Evolutionary conservation across 2,113 vertebrate species (phyloP).

Genomic region (Columbina picui): DNA sequence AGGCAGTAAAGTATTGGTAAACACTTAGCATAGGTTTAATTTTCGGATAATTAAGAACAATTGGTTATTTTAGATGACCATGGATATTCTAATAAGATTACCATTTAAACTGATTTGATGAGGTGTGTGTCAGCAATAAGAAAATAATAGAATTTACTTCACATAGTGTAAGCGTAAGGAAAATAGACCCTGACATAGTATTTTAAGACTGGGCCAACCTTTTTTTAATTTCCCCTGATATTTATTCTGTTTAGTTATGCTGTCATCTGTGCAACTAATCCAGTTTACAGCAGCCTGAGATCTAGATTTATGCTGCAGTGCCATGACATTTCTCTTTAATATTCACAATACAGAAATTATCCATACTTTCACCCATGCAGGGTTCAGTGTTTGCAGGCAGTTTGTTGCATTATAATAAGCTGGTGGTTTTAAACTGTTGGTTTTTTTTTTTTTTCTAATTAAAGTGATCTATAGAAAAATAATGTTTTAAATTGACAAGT

Average conservation of each 20-base stretch:
- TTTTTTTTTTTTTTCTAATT: conserved; percentile 11
- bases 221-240: background rate
- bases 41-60: conserved; percentile 65
- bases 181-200: background rate
- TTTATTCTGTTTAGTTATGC: background rate
- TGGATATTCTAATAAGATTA: conserved; percentile 34
- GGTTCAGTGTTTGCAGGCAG: conserved; percentile 9
- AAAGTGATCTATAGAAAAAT: background rate
- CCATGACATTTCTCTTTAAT: conserved; percentile 28
- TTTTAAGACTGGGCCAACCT: background rate
- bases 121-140: conserved; percentile 15
- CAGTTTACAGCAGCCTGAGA: background rate
- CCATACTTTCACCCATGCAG: background rate
- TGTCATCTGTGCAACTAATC: background rate
- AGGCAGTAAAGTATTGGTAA: conserved; percentile 60
- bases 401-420: conserved; percentile 11
- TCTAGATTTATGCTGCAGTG: background rate
- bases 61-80: conserved; percentile 30
- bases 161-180: background rate
- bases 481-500: background rate
- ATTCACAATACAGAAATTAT: conserved; percentile 20
- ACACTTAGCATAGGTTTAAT: conserved; percentile 42
- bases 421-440: background rate
- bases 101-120: conserved; percentile 47
- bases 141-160: conserved; percentile 1